Base-by-base conservation (phyloP, 2,888 invertebrate genomes). In the Aethes cnicana region DNA sequence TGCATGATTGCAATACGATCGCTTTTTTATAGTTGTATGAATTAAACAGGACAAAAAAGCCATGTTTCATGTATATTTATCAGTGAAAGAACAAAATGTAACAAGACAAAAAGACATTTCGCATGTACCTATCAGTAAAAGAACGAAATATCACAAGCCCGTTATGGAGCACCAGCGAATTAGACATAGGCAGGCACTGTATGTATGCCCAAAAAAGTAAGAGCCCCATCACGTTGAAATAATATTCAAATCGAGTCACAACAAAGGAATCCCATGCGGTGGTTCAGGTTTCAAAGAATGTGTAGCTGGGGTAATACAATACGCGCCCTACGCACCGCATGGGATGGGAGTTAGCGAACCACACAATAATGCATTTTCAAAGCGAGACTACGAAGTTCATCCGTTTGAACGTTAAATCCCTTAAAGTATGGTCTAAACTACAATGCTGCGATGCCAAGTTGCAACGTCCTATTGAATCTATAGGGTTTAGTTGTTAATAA, bases 161-260 rank as follows among this genome's bases (percentile, higher is more conserved):
- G n/a, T n/a, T n/a, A n/a, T n/a, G n/a, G n/a, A n/a, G n/a, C n/a
- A n/a, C n/a, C n/a, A n/a, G n/a, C n/a, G n/a, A n/a, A n/a, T n/a
- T n/a, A n/a, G n/a, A n/a, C n/a, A n/a, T n/a, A n/a, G n/a, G n/a
- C n/a, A n/a, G n/a, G n/a, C n/a, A n/a, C n/a, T n/a, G n/a, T n/a
- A n/a, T n/a, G n/a, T n/a, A 44, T 47, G 5, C 16, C 17, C 16
- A 20, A 42, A 52, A 77, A 78, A 66, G 72, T 67, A 70, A 64
- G 69, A 70, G 69, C 68, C 74, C 75, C 75, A 77, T 80, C 79
- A 74, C 72, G 80, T 81, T 80, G 77, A 76, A 77, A 80, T 77
- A 78, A 85, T 85, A 88, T 86, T 88, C 81, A 86, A 85, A 86
- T 85, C 72, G 73, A 74, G 72, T 68, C 69, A 69, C 73, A 78